phyloP scores from a whole-genome alignment of 1,140 invertebrate species.

The Pseudomyrmex gracilis region DNA sequence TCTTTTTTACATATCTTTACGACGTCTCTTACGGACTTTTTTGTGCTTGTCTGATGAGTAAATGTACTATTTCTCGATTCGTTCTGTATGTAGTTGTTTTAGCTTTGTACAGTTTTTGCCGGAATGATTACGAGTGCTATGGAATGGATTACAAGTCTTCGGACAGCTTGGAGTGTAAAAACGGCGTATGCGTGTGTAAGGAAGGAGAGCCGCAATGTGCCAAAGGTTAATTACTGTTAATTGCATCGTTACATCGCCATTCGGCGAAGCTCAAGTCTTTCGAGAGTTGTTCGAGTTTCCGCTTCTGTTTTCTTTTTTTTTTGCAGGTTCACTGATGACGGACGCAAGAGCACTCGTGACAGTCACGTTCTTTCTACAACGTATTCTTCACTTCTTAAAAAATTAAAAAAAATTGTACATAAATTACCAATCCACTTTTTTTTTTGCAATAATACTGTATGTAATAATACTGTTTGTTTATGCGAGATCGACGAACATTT shows the following conservation, averaged over 20 bases:
- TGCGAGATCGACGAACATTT: no score
- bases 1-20: no score
- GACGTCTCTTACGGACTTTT: no score
- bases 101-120: conserved; percentile 62
- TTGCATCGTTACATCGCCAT: conserved; percentile 35
- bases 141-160: background rate
- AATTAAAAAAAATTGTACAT: conserved; percentile 8
- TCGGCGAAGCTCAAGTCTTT: background rate
- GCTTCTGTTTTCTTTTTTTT: background rate
- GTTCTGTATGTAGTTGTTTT: background rate
- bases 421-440: background rate
- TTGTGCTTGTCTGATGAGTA: no score
- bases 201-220: conserved; percentile 53
- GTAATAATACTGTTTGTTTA: no score
- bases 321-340: conserved; percentile 43
- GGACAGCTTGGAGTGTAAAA: conserved; percentile 59
- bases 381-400: conserved; percentile 1
- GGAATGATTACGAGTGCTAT: conserved; percentile 64
- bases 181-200: conserved; percentile 63
- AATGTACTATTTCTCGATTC: background rate
- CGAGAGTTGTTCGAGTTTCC: conserved; percentile 13
- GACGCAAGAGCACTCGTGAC: background rate
- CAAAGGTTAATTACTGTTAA: conserved; percentile 67
- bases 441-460: background rate
- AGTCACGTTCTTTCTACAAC: background rate